Evolutionary conservation across 2,797 vertebrate species (phyloP).

Genomic region (Lithobates pipiens): DNA sequence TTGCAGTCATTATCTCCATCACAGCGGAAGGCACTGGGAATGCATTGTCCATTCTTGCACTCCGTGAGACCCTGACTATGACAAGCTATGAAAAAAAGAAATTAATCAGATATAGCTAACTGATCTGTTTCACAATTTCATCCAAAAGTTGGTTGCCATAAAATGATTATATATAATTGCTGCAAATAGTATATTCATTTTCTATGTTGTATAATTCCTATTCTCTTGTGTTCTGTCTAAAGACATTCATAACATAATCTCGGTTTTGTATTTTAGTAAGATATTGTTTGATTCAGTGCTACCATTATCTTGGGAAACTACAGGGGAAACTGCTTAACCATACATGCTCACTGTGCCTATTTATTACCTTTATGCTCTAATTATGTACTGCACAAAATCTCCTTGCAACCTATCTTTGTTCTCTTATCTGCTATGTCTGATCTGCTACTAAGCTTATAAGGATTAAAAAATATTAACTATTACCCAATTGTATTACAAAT

Average conservation of each 20-base stretch:
- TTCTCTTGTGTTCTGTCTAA: background rate
- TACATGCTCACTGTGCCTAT: no score
- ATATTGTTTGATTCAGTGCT: no score
- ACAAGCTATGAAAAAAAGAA: conserved; percentile 78
- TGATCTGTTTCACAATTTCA: background rate
- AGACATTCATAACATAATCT: background rate
- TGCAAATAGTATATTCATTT: background rate
- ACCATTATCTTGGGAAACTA: no score
- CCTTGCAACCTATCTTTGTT: background rate
- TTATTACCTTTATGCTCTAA: no score
- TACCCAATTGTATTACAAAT: no score
- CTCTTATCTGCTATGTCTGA: no score
- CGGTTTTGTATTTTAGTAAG: no score
- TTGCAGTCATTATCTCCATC: conserved; percentile 94
- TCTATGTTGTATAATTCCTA: background rate
- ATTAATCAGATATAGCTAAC: conserved; percentile 22
- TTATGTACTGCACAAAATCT: background rate
- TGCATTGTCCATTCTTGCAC: conserved; percentile 88
- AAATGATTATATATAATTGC: background rate
- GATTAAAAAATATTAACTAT: no score
- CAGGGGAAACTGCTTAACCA: no score
- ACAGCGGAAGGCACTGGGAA: conserved; percentile 88
- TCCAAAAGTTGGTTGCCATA: no score
- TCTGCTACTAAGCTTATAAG: no score
- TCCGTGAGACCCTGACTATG: conserved; percentile 90